These are phyloP conservation scores for Phocoena phocoena DNA, from an alignment of 2,113 vertebrate species.

Conservation along the genomic window DNA sequence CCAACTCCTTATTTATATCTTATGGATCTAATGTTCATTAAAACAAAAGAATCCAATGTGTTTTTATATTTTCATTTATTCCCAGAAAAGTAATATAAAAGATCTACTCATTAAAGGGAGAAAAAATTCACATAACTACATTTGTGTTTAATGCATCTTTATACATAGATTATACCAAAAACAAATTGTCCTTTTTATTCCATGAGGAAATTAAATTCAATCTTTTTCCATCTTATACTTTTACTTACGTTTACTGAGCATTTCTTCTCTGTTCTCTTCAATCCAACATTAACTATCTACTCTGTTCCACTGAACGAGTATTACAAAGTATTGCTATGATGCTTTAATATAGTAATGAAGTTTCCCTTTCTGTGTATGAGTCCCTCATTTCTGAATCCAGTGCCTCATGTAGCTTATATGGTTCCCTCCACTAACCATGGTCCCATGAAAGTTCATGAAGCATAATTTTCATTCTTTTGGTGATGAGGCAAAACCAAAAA, in stretches of 20 bases:
- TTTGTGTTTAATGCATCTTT: conserved; percentile 38
- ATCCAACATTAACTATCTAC: neutral
- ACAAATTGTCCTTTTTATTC: conserved; percentile 15
- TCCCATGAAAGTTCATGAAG: neutral
- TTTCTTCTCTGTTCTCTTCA: conserved; percentile 14
- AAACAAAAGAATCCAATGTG: neutral
- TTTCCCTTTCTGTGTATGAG: neutral
- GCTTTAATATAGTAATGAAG: neutral
- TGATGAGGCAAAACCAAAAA: neutral
- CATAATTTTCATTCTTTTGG: neutral
- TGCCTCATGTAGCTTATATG: neutral
- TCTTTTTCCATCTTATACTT: neutral
- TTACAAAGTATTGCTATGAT: neutral
- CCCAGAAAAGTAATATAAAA: conserved; percentile 9
- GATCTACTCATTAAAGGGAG: neutral
- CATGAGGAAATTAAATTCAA: conserved; percentile 10
- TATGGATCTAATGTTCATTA: neutral
- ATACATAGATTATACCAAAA: neutral
- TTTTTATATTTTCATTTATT: conserved; percentile 35
- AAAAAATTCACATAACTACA: conserved; percentile 18
- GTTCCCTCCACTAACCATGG: neutral
- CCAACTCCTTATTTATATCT: neutral
- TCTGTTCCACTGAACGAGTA: neutral
- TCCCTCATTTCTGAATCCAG: neutral
- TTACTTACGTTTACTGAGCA: neutral